Base-by-base conservation (phyloP, 2,888 invertebrate genomes). In the Fissipunctia ypsillon region DNA sequence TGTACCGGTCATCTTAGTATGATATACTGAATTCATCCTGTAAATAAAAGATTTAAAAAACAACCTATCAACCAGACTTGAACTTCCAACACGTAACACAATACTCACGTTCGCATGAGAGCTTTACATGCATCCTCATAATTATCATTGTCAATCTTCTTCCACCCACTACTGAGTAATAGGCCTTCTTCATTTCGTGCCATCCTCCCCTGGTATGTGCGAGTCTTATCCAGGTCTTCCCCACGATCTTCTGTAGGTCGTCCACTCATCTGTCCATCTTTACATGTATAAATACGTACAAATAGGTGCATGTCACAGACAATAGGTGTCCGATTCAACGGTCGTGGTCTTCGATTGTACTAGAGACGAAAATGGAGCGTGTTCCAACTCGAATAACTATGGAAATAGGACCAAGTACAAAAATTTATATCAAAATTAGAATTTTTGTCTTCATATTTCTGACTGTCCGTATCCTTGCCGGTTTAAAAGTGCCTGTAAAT, bases 321-420 rank as follows among this genome's bases (percentile, higher is more conserved):
- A 88, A 88, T 86, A 73, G 84, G 65, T 79, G 76, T 81, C 80
- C 81, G 83, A 85, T 84, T 83, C 87, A 84, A 81, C 73, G 76
- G 80, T 83, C 84, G 81, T 78, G 70, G 69, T 84, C 83, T 86
- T 84, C 78, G 81, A 84, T 86, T 80, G 84, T 79, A 60, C 78
- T 79, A 79, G 72, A 78, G 81, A 80, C 68, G 81, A 83, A 80
- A 80, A 82, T 83, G 76, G 79, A 81, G 63, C 71, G 50, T 65
- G 56, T 28, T 69, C 28, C 22, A 68, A 73, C 74, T 41, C 0
- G 6, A 3, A 0, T 16, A 45, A 73, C 84, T 70, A 31, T 2
- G 73, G 43, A 76, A 22, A 19, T 67, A 0, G 28, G 35, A 56
- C 10, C n/a, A 65, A 68, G 45, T 41, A 57, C 2, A 1, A 41